phyloP scores from a whole-genome alignment of 37 sponge, comb jelly and placozoan genomes.

The Spongilla lacustris region DNA sequence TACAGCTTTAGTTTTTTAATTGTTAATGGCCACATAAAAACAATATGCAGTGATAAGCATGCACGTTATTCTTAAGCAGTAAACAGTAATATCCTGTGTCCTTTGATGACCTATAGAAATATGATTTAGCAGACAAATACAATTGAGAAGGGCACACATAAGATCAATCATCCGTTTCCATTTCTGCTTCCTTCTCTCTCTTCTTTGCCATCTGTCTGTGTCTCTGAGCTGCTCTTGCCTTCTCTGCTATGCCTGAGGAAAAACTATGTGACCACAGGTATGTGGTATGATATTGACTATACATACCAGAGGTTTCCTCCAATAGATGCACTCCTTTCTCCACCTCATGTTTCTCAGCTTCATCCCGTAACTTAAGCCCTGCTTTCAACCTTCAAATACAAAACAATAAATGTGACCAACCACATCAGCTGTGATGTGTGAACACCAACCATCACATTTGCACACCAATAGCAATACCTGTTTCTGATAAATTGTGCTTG shows the following conservation, averaged over 20 bases:
- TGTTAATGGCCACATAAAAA: no score
- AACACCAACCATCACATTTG: no score
- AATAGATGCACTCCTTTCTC: conserved; percentile 89
- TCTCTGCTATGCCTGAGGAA: conserved; percentile 30
- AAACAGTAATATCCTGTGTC: no score
- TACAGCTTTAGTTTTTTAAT: no score
- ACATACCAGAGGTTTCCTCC: conserved; percentile 71
- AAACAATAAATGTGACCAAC: no score
- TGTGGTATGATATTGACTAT: background rate
- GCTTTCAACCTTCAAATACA: conserved; percentile 75
- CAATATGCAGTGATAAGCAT: no score
- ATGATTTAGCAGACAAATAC: no score
- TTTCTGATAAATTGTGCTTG: conserved; percentile 94
- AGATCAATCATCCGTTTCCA: conserved; percentile 58
- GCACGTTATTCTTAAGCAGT: no score
- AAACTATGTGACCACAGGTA: background rate
- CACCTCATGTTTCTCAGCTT: conserved; percentile 89
- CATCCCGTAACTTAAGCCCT: conserved; percentile 85
- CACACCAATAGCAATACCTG: no score
- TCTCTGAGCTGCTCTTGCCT: conserved; percentile 59
- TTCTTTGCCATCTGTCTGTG: conserved; percentile 37
- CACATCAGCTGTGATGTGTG: no score
- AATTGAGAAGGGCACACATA: no score
- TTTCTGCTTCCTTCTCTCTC: conserved; percentile 50
- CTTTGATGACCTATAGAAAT: no score